Conservation (phyloP, 2,888 invertebrate species). For the Opisthograptis luteolata region DNA sequence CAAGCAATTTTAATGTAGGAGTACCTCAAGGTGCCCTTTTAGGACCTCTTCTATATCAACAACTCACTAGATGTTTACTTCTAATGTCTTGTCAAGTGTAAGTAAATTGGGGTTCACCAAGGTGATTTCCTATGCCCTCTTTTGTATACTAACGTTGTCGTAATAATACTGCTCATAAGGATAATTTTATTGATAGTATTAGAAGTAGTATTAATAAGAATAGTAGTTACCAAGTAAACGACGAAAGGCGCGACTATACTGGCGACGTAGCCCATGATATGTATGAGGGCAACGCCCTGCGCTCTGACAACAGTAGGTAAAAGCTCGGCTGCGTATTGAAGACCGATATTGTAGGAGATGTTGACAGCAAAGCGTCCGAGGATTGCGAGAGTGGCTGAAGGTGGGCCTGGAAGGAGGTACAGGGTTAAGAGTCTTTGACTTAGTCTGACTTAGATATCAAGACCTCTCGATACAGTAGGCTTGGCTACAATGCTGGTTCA, state of each 20-base stretch:
- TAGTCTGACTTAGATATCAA: no score
- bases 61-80: no score
- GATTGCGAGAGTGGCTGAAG: slow-evolving; percentile 91
- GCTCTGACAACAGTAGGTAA: slow-evolving; percentile 94
- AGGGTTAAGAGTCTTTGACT: no score
- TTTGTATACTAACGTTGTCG: no score
- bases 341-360: slow-evolving; percentile 94
- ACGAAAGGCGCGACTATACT: slow-evolving; percentile 93
- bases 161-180: no score
- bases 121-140: no score
- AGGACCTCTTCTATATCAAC: no score
- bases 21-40: background rate
- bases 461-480: no score
- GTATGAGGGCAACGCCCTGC: slow-evolving; percentile 93
- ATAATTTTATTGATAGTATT: no score
- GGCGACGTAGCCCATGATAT: slow-evolving; percentile 94
- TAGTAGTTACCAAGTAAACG: slow-evolving; percentile 88
- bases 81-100: no score
- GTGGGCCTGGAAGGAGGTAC: slow-evolving; percentile 81
- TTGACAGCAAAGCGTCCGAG: slow-evolving; percentile 93
- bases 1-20: background rate
- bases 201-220: background rate
- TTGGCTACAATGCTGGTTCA: no score
- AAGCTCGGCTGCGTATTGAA: slow-evolving; percentile 95
- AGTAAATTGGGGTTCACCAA: no score